phyloP scores from a whole-genome alignment of 1,140 invertebrate species.

The Penaeus chinensis region DNA sequence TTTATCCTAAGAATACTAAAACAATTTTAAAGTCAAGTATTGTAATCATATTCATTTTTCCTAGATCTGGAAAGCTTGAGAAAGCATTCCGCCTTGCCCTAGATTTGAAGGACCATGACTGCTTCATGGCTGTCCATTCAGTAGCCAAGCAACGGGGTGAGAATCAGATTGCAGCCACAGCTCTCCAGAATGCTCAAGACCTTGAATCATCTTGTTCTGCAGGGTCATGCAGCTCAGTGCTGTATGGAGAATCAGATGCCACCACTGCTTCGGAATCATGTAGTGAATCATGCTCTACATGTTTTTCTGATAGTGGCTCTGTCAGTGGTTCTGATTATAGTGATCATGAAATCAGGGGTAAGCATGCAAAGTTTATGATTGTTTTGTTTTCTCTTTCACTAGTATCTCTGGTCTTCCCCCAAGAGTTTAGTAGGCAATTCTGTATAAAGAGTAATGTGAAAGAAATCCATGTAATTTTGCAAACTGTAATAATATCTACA shows the following conservation, averaged over 20 bases:
- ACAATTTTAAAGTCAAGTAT: not conserved
- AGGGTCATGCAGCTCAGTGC: conserved; percentile 69
- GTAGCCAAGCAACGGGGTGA: conserved; percentile 78
- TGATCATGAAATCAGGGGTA: conserved; percentile 20
- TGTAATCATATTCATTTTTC: conserved; percentile 44
- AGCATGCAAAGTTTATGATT: not conserved
- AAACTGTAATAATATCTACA: no score
- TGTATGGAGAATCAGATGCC: conserved; percentile 43
- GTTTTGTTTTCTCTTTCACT: not conserved
- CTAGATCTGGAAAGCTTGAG: conserved; percentile 82
- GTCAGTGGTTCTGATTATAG: conserved; percentile 15
- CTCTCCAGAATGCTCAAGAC: conserved; percentile 79
- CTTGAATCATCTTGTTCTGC: conserved; percentile 73
- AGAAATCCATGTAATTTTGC: no score
- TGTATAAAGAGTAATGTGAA: no score
- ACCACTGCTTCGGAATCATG: conserved; percentile 56
- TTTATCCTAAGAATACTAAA: no score
- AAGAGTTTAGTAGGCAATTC: no score
- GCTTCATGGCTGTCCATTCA: conserved; percentile 87
- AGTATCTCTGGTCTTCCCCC: no score
- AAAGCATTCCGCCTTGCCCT: conserved; percentile 88
- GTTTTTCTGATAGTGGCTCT: conserved; percentile 54
- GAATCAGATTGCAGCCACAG: conserved; percentile 79
- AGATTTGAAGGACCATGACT: conserved; percentile 83
- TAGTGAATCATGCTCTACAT: conserved; percentile 61